Evolutionary conservation across 2,888 invertebrate species (phyloP).

Genomic region (Rhingia rostrata): DNA sequence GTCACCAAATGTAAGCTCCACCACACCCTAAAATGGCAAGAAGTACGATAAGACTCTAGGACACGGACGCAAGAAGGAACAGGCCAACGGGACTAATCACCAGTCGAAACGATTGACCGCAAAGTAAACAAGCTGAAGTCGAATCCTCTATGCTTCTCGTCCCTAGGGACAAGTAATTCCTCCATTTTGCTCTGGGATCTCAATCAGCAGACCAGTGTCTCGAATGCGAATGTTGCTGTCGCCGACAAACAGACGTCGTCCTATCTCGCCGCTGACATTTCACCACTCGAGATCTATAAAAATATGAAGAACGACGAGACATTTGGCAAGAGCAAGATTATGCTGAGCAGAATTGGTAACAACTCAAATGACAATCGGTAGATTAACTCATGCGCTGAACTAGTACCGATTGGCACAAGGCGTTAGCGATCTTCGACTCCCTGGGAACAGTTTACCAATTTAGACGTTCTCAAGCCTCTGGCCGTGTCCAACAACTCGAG

Average conservation of each 20-base stretch:
- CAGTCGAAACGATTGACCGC: constrained; percentile 69
- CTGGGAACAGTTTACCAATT: constrained; percentile 79
- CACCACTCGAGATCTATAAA: constrained; percentile 41
- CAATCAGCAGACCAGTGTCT: constrained; percentile 75
- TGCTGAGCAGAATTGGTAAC: constrained; percentile 20
- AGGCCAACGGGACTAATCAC: constrained; percentile 62
- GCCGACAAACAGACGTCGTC: constrained; percentile 65
- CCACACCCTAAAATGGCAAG: constrained; percentile 68
- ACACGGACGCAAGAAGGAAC: constrained; percentile 81
- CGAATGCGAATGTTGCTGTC: constrained; percentile 77
- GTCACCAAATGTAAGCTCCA: constrained; percentile 49
- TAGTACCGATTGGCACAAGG: constrained; percentile 81
- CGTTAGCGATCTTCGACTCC: constrained; percentile 80
- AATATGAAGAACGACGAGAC: constrained; percentile 72
- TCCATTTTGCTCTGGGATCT: constrained; percentile 71
- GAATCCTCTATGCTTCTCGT: constrained; percentile 75
- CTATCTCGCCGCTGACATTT: constrained; percentile 24
- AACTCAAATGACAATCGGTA: constrained; percentile 65
- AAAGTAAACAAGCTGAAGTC: constrained; percentile 74
- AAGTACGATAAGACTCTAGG: constrained; percentile 83
- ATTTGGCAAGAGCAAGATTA: constrained; percentile 70
- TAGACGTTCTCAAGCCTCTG: constrained; percentile 58
- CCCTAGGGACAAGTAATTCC: constrained; percentile 65
- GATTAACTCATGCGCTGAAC: constrained; percentile 75
- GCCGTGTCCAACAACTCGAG: constrained; percentile 75